Evolutionary conservation across 2,113 vertebrate species (phyloP).

Genomic region (Apodemus speciosus): DNA sequence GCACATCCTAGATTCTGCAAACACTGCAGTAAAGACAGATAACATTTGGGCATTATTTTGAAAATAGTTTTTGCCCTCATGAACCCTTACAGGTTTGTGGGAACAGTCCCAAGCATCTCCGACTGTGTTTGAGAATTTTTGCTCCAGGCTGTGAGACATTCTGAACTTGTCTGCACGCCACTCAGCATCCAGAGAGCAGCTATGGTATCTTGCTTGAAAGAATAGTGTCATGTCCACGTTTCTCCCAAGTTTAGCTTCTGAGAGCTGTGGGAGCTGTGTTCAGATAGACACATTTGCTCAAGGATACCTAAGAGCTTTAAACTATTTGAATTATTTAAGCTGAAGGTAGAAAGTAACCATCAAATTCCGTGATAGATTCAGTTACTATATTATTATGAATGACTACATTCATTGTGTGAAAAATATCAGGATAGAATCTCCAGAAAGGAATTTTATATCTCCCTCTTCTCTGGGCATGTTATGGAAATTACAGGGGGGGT

Average conservation of each 20-base stretch:
- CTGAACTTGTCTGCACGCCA: neutral
- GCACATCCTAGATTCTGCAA: neutral
- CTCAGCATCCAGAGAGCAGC: neutral
- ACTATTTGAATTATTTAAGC: slow-evolving; percentile 28
- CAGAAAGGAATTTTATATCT: neutral
- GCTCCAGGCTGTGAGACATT: neutral
- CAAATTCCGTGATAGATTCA: neutral
- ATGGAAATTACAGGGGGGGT: slow-evolving; percentile 3
- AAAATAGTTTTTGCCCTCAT: slow-evolving; percentile 21
- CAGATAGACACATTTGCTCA: neutral
- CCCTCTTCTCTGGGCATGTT: neutral
- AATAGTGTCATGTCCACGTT: neutral
- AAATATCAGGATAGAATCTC: neutral
- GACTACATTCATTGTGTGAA: neutral
- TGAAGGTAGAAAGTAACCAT: slow-evolving; percentile 14
- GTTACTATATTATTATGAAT: slow-evolving; percentile 6
- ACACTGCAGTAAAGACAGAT: neutral
- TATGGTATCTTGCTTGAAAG: neutral
- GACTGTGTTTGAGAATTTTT: neutral
- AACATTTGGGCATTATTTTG: neutral
- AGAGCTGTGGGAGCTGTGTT: neutral
- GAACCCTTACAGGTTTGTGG: neutral
- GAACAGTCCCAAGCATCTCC: neutral
- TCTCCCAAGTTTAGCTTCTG: neutral
- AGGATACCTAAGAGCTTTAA: neutral